Conservation (phyloP, 2,797 vertebrate species). For the Scolopax bukidnonensis region DNA sequence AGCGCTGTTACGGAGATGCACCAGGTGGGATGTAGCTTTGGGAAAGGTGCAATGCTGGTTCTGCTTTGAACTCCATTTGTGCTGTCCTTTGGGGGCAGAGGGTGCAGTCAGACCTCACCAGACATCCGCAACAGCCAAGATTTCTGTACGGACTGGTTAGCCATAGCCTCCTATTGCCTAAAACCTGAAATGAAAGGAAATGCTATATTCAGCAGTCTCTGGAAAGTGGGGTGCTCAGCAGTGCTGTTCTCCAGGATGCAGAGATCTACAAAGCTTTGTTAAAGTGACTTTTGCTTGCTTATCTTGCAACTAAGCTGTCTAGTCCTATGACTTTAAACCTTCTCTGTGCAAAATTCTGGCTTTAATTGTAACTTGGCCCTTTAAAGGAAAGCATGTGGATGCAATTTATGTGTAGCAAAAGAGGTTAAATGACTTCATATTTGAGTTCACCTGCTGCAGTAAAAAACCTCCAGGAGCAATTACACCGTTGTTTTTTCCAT, state of each 20-base stretch:
- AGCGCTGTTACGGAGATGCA: rapidly evolving
- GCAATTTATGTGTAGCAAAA: conserved; percentile 45
- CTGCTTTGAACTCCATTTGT: background rate
- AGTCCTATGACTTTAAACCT: background rate
- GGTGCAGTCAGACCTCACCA: background rate
- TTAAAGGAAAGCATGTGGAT: conserved; percentile 47
- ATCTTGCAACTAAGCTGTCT: background rate
- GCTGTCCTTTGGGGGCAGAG: background rate
- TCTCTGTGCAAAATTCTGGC: background rate
- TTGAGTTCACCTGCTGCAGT: conserved; percentile 58
- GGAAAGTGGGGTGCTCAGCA: background rate
- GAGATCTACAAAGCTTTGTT: background rate
- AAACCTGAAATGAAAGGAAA: background rate
- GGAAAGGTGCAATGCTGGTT: background rate
- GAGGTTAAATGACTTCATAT: conserved; percentile 57
- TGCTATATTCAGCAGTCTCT: background rate
- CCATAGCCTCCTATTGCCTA: background rate
- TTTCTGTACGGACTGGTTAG: background rate
- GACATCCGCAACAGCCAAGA: background rate
- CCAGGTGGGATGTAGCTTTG: background rate
- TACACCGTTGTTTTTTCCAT: conserved; percentile 16
- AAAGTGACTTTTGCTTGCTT: background rate
- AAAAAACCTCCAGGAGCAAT: conserved; percentile 49
- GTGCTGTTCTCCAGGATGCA: background rate
- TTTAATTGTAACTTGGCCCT: conserved; percentile 3